Evolutionary conservation across 1,140 invertebrate genomes (phyloP).

Genomic region (Pseudachorutes palmiensis): DNA sequence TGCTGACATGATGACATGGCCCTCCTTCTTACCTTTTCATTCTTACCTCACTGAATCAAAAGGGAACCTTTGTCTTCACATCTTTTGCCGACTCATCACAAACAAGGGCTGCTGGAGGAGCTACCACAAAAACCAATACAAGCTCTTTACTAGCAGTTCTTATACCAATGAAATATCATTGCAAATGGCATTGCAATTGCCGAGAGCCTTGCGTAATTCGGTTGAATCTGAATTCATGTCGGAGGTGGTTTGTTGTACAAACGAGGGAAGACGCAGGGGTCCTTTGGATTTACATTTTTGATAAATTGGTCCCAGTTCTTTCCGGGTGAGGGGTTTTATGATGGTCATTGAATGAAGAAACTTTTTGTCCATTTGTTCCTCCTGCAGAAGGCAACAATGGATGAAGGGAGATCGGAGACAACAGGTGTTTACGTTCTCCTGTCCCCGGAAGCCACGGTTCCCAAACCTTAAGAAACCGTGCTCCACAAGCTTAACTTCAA

Average conservation of each 20-base stretch:
- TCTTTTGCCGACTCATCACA: constrained; percentile 37
- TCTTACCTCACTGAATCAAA: too few species aligned
- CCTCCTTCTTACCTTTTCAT: too few species aligned
- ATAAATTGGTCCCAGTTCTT: constrained; percentile 16
- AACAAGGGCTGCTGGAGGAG: constrained; percentile 37
- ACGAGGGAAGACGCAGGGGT: too few species aligned
- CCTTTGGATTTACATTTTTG: constrained; percentile 4
- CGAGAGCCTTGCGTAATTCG: too few species aligned
- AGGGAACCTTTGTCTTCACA: constrained; percentile 11
- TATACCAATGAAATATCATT: too few species aligned
- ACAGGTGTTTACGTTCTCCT: constrained; percentile 39
- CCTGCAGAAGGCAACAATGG: not conserved
- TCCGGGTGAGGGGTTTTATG: constrained; percentile 36
- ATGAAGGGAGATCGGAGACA: constrained; percentile 11
- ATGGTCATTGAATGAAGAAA: constrained; percentile 35
- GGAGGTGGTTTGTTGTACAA: too few species aligned
- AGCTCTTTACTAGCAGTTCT: too few species aligned
- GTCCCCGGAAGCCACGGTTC: constrained; percentile 39
- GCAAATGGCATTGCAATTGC: too few species aligned
- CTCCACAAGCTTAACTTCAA: too few species aligned
- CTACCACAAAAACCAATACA: too few species aligned
- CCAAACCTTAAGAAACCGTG: too few species aligned
- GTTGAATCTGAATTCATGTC: too few species aligned
- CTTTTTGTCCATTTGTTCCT: constrained; percentile 19
- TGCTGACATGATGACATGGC: constrained; percentile 37